Base-by-base conservation (phyloP, 2,888 invertebrate genomes). In the Drosophila quinaria region DNA sequence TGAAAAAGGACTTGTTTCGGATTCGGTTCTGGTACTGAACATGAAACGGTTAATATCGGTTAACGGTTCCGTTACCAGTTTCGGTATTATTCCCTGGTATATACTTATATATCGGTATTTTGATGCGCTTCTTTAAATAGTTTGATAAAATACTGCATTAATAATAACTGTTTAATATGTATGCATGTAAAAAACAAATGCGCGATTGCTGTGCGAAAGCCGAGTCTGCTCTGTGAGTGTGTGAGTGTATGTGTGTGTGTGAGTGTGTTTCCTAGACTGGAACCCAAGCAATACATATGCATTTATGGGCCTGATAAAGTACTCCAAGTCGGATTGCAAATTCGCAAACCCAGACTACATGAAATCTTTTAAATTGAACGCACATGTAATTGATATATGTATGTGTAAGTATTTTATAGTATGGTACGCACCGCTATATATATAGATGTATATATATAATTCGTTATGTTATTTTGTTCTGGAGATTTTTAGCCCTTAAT, bases 151-250 rank as follows among this genome's bases (percentile, higher is more conserved):
- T 87, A 87, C 87, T 87, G 87, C 63, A 75, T 71, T 78, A 68
- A 78, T 89, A 87, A 82, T 89, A 89, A 75, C 85, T 75, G 62
- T 80, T 83, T 79, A 71, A 82, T 83, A 69, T 84, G 72, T 78
- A 80, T 87, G 79, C 67, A 65, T 80, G 74, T 86, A 76, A 59
- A 74, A 87, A 87, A 88, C 89, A 89, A 85, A 81, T 74, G 83
- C 87, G 65, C 87, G 71, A 61, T 69, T 74, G 89, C 83, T 74
- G 89, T 86, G 82, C 79, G 85, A 75, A 88, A 87, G 81, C 87
- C 70, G 41, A 22, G 39, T 9, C 15, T 5, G 13, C 41, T 64
- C 65, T 58, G 29, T 47, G 42, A 56, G 17, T 37, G 44, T 62
- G 15, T 33, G 35, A 11, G 17, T 55, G 3, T 33, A 17, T 51